Evolutionary conservation across 2,113 vertebrate genomes (phyloP).

Genomic region (Cisticola juncidis): DNA sequence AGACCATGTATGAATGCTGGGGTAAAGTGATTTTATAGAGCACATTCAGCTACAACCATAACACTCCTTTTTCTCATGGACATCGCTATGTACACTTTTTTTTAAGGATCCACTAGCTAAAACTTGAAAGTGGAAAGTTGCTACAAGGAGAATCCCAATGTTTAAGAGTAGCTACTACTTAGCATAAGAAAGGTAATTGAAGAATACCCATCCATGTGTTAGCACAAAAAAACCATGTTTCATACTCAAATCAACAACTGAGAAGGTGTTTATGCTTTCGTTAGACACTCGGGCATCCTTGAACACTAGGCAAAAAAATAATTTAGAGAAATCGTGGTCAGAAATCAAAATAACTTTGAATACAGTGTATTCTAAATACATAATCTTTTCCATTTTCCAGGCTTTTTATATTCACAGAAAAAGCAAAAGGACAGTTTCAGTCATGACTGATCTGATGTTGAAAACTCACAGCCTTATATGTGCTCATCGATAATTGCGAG

Average conservation of each 20-base stretch:
- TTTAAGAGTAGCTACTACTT: background rate
- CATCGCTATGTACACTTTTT: rapidly evolving
- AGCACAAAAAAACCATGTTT: background rate
- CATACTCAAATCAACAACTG: background rate
- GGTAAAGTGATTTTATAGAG: background rate
- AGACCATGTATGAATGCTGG: background rate
- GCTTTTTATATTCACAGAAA: background rate
- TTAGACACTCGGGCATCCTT: background rate
- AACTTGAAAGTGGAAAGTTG: background rate
- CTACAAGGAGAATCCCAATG: background rate
- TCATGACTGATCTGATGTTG: background rate
- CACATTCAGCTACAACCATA: background rate
- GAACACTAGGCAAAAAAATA: background rate
- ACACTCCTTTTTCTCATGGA: background rate
- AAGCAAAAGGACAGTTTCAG: background rate
- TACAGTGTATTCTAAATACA: background rate
- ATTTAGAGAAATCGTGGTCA: background rate
- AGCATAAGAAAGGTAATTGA: background rate
- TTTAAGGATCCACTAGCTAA: background rate
- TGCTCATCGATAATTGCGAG: background rate
- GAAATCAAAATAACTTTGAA: background rate
- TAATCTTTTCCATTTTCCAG: background rate
- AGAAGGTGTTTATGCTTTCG: background rate
- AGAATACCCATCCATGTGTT: background rate
- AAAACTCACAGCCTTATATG: background rate